These are phyloP conservation scores for Hycleus phaleratus DNA, from an alignment of 1,140 invertebrate species.

Conservation along the genomic window DNA sequence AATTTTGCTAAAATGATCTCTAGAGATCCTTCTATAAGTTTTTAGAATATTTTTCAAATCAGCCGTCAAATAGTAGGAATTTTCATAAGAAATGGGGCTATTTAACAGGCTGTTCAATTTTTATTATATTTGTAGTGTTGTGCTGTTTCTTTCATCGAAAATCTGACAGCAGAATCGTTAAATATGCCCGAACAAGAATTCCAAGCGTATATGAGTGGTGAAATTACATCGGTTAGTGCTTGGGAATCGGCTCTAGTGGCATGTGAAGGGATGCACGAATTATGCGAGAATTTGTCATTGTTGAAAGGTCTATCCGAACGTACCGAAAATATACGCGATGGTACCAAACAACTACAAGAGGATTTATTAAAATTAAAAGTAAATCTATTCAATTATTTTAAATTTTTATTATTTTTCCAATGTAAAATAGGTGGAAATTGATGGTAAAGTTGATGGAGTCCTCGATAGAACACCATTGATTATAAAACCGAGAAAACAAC, in stretches of 20 bases:
- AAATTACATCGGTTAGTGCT: constrained; percentile 64
- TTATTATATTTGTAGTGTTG: constrained; percentile 66
- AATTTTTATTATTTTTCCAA: neutral
- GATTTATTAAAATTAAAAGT: constrained; percentile 62
- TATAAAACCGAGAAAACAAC: constrained; percentile 60
- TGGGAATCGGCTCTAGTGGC: constrained; percentile 68
- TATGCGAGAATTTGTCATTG: constrained; percentile 61
- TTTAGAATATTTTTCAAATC: no score
- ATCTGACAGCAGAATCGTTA: constrained; percentile 88
- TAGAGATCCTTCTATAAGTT: neutral
- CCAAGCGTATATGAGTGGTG: constrained; percentile 89
- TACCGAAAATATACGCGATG: constrained; percentile 50
- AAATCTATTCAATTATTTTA: constrained; percentile 3
- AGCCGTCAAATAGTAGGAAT: no score
- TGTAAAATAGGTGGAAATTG: constrained; percentile 56
- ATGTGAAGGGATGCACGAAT: constrained; percentile 65
- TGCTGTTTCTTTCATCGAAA: constrained; percentile 96
- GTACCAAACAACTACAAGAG: constrained; percentile 52
- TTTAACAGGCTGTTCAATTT: no score
- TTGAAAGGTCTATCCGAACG: constrained; percentile 55
- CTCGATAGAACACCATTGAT: constrained; percentile 61
- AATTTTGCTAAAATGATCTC: no score
- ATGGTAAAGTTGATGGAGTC: constrained; percentile 55
- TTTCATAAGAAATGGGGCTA: constrained; percentile 7
- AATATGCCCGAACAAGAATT: constrained; percentile 90